Evolutionary conservation across 2,113 vertebrate genomes (phyloP).

Genomic region (Danionella cerebrum): DNA sequence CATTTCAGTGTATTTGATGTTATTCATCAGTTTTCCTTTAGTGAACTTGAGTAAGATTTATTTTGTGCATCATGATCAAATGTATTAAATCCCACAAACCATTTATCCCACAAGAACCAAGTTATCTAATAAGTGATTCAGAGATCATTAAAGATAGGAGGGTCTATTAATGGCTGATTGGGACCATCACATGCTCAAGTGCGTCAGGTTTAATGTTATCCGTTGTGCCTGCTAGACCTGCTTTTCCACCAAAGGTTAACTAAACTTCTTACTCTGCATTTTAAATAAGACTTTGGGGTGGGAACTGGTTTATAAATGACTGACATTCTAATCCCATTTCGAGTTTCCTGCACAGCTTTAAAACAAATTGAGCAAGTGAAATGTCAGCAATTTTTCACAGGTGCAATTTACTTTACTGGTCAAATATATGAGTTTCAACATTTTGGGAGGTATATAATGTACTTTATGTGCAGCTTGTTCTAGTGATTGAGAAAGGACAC

Average conservation of each 20-base stretch:
- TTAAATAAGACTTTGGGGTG: background rate
- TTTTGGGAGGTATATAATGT: background rate
- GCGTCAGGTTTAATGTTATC: constrained; percentile 16
- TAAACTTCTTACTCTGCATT: background rate
- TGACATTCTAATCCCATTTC: background rate
- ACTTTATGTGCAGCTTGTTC: background rate
- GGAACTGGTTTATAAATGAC: background rate
- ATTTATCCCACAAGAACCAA: too few species aligned
- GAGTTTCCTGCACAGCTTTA: background rate
- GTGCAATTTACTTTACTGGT: background rate
- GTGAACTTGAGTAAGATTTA: too few species aligned
- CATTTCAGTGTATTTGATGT: too few species aligned
- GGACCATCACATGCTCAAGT: constrained; percentile 4
- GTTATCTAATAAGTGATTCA: too few species aligned
- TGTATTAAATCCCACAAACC: too few species aligned
- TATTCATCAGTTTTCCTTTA: too few species aligned
- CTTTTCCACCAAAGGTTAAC: constrained; percentile 26
- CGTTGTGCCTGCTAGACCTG: background rate
- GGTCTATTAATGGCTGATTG: background rate
- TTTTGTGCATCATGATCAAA: too few species aligned
- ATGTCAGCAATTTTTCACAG: background rate
- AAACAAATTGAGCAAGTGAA: background rate
- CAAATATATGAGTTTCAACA: background rate
- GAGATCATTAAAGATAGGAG: background rate
- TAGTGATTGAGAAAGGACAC: background rate